Evolutionary conservation across 1,140 invertebrate species (phyloP).

Genomic region (Gonioctena quinquepunctata): DNA sequence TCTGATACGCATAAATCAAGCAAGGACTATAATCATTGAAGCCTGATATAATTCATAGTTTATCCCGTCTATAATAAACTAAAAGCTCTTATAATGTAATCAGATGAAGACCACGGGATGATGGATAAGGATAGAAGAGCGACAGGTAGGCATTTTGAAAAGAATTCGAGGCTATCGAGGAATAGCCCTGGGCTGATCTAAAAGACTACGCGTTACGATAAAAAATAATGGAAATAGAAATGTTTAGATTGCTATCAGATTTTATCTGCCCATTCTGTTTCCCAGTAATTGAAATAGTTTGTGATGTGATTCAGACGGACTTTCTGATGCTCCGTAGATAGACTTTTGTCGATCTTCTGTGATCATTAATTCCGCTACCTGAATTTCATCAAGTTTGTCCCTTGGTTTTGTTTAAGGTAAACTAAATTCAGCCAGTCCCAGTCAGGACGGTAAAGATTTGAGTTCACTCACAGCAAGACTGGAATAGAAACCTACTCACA

Average conservation of each 20-base stretch:
- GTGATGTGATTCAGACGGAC: neutral
- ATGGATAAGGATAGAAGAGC: neutral
- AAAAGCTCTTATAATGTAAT: conserved; percentile 21
- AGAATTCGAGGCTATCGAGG: conserved; percentile 1
- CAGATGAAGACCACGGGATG: conserved; percentile 13
- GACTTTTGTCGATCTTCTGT: too few species aligned
- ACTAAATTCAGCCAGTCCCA: too few species aligned
- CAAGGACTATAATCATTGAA: conserved; percentile 18
- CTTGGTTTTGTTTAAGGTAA: too few species aligned
- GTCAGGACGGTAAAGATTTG: too few species aligned
- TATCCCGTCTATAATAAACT: conserved; percentile 25
- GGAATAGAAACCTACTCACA: too few species aligned
- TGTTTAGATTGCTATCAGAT: conserved; percentile 14
- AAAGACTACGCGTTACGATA: conserved; percentile 7
- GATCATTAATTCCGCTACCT: too few species aligned
- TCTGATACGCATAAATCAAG: neutral
- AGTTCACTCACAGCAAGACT: too few species aligned
- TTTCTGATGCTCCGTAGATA: too few species aligned
- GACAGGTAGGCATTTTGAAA: conserved; percentile 15
- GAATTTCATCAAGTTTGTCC: too few species aligned
- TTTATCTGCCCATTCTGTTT: conserved; percentile 20
- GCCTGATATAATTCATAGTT: conserved; percentile 22
- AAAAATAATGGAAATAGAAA: conserved; percentile 18
- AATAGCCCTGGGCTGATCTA: neutral
- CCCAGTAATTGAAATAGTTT: conserved; percentile 19